phyloP scores from a whole-genome alignment of 2,113 vertebrate species.

The Hydrochoerus hydrochaeris region DNA sequence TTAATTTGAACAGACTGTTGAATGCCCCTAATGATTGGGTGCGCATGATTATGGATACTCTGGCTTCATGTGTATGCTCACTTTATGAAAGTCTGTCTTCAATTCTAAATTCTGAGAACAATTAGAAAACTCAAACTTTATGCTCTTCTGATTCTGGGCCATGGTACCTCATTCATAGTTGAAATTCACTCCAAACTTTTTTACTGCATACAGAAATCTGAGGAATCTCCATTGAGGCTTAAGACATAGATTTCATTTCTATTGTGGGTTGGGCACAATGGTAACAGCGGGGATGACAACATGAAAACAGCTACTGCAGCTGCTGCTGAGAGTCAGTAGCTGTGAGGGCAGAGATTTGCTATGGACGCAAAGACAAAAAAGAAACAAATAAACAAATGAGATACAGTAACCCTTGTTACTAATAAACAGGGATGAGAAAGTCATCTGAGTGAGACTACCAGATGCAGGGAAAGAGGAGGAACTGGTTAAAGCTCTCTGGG shows the following conservation, averaged over 20 bases:
- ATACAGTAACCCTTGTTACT: background rate
- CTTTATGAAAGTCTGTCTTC: background rate
- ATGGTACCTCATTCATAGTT: background rate
- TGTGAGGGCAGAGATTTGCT: background rate
- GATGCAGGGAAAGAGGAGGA: too few species aligned
- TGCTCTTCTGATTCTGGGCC: rapidly evolving
- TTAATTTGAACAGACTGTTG: background rate
- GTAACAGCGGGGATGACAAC: background rate
- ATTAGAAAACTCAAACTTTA: too few species aligned
- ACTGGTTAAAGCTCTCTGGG: background rate
- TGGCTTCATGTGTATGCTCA: background rate
- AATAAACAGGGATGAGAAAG: background rate
- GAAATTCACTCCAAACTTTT: background rate
- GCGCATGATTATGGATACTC: background rate
- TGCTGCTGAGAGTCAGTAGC: background rate
- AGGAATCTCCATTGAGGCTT: background rate
- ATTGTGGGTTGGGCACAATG: rapidly evolving
- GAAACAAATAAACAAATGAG: background rate
- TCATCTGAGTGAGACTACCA: rapidly evolving
- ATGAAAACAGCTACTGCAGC: too few species aligned
- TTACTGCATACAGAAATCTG: background rate
- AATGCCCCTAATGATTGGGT: background rate
- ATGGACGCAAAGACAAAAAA: background rate
- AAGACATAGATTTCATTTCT: background rate
- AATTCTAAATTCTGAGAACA: background rate